phyloP scores from a whole-genome alignment of 2,113 vertebrate species.

The Protomyctophum bolini region DNA sequence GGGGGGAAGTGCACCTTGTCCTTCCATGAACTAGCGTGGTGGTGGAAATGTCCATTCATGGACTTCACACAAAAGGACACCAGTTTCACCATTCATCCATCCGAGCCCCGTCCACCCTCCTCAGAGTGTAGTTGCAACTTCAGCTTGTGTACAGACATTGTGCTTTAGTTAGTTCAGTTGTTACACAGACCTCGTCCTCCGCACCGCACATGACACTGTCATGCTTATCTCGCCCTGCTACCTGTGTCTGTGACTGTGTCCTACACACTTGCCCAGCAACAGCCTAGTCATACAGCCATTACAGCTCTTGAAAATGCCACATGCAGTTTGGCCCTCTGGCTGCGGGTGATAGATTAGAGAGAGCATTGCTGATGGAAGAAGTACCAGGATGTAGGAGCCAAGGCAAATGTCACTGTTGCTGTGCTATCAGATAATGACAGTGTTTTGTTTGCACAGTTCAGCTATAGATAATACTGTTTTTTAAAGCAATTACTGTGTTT shows the following conservation, averaged over 20 bases:
- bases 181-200: background rate
- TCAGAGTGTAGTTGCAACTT: slow-evolving; percentile 38
- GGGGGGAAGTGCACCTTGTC: slow-evolving; percentile 57
- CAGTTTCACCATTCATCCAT: slow-evolving; percentile 33
- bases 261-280: slow-evolving; percentile 68
- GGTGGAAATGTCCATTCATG: slow-evolving; percentile 53
- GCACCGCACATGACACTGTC: slow-evolving; percentile 32
- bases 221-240: slow-evolving; percentile 41
- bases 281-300: slow-evolving; percentile 66
- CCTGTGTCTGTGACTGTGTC: slow-evolving; percentile 49
- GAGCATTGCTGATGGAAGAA: slow-evolving; percentile 64
- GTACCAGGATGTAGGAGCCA: slow-evolving; percentile 67
- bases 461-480: background rate
- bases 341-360: slow-evolving; percentile 67
- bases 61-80: slow-evolving; percentile 58
- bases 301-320: slow-evolving; percentile 68
- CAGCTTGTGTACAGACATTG: slow-evolving; percentile 27
- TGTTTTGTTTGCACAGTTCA: slow-evolving; percentile 13
- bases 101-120: slow-evolving; percentile 6
- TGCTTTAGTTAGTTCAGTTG: background rate
- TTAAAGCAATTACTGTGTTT: background rate
- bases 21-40: slow-evolving; percentile 50
- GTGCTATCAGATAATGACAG: slow-evolving; percentile 17
- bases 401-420: slow-evolving; percentile 57
- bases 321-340: slow-evolving; percentile 69